phyloP scores from a whole-genome alignment of 2,888 invertebrate species.

The Drosophila macrothrix region DNA sequence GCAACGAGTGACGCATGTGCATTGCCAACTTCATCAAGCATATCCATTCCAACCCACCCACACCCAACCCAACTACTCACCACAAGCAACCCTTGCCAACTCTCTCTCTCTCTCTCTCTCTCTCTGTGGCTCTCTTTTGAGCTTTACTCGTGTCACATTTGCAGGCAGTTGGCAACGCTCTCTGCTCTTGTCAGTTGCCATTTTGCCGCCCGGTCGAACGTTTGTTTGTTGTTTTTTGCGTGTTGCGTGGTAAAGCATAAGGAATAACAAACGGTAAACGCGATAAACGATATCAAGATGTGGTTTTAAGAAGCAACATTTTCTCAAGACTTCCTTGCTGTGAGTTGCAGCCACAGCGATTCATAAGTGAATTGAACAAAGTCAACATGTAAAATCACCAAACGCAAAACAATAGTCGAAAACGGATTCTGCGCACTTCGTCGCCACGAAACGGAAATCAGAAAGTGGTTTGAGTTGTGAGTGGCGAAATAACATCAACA shows the following conservation, averaged over 20 bases:
- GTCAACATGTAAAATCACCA: constrained; percentile 36
- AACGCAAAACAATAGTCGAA: constrained; percentile 56
- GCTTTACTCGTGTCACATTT: constrained; percentile 21
- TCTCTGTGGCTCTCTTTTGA: constrained; percentile 15
- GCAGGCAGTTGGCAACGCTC: constrained; percentile 27
- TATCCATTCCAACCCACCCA: not conserved
- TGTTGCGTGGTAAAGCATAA: constrained; percentile 40
- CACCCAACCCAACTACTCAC: not conserved
- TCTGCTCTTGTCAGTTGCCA: constrained; percentile 73
- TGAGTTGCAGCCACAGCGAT: constrained; percentile 14
- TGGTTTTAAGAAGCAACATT: constrained; percentile 4
- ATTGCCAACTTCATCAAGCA: constrained; percentile 13
- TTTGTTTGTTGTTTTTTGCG: constrained; percentile 75
- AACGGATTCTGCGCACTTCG: constrained; percentile 74
- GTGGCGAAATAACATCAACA: constrained; percentile 62
- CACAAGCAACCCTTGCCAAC: constrained; percentile 43
- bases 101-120: constrained; percentile 21
- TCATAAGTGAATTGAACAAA: constrained; percentile 45
- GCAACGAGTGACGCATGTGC: constrained; percentile 62
- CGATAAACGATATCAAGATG: constrained; percentile 35
- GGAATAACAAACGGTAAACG: constrained; percentile 15
- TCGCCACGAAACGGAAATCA: constrained; percentile 27
- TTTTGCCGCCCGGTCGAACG: constrained; percentile 79
- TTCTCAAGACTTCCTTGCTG: constrained; percentile 13
- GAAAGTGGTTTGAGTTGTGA: constrained; percentile 36